phyloP scores from a whole-genome alignment of 2,113 vertebrate species.

The Saguinus imperator region DNA sequence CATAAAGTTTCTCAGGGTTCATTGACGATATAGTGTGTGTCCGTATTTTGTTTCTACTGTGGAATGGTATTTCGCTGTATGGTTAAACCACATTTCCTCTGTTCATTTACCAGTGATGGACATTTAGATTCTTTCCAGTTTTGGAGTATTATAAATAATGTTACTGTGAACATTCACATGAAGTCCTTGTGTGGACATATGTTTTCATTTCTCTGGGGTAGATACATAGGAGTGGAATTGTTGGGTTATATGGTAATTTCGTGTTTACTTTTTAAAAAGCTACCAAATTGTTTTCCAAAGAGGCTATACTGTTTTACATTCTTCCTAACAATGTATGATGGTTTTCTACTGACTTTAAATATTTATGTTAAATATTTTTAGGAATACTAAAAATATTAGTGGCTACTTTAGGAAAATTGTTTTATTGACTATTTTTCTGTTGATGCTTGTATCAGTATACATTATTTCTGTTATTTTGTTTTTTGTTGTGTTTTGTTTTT shows the following conservation, averaged over 20 bases:
- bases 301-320: neutral
- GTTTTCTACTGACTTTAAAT: conserved; percentile 6
- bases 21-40: neutral
- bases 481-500: too few relatives aligned
- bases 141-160: neutral
- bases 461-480: too few relatives aligned
- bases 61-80: neutral
- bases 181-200: neutral
- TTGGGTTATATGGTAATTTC: neutral
- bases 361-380: neutral
- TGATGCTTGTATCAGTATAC: neutral
- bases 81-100: neutral
- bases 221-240: neutral
- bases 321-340: neutral
- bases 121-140: conserved; percentile 5
- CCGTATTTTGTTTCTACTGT: neutral
- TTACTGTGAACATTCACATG: neutral
- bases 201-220: neutral
- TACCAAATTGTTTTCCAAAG: neutral
- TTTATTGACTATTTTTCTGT: conserved; percentile 4
- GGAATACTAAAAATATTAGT: neutral
- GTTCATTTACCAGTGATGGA: neutral
- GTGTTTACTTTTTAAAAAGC: conserved; percentile 13
- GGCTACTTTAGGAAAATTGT: conserved; percentile 25
- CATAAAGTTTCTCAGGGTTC: neutral